Evolutionary conservation across 2,113 vertebrate genomes (phyloP), one percentile per base, ranked within the genome.

Genomic region (Phodopus roborovskii): DNA sequence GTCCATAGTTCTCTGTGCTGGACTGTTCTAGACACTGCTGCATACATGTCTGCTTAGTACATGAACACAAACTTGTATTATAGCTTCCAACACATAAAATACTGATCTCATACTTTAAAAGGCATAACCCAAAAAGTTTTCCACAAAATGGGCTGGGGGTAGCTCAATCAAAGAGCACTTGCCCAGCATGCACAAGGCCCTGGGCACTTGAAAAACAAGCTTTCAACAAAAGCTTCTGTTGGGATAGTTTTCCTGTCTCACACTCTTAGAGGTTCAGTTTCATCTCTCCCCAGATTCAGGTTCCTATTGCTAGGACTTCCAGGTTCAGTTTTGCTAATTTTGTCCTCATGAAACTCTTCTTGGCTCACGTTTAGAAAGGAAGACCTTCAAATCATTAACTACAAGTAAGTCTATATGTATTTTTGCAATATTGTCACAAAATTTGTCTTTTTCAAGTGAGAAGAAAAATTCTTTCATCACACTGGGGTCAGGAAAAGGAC

Each of bases 401-500:
- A 68, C 45, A 74, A 74, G 45, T 20, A 30, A 77, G 24, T 36
- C 5, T 50, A n/a, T 42, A 62, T 42, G 39, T 66, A 39, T 70
- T 84, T 91, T 28, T 92, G 81, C 19, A 56, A 88, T 39, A 71
- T 22, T n/a, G 82, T 96, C 66, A 68, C 0, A 2, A 50, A 28
- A 58, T 71, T 85, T 84, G 17, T 88, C 13, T 84, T 90, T 88
- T 84, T 90, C 66, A 81, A 68, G n/a, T 24, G 88, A 88, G 39
- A 73, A 90, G 84, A 77, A 91, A 91, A 81, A 85, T n/a, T 26
- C 24, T 88, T 90, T 89, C 53, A 24, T n/a, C 56, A 82, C 39
- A 45, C 26, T 20, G 26, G 60, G 56, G 58, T 94, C 75, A 96
- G 88, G 60, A 82, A 93, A 92, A 90, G 62, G 39, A 74, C 87